These are phyloP conservation scores for Bathynomus jamesi DNA, from an alignment of 1,140 invertebrate genomes.

Conservation along the genomic window DNA sequence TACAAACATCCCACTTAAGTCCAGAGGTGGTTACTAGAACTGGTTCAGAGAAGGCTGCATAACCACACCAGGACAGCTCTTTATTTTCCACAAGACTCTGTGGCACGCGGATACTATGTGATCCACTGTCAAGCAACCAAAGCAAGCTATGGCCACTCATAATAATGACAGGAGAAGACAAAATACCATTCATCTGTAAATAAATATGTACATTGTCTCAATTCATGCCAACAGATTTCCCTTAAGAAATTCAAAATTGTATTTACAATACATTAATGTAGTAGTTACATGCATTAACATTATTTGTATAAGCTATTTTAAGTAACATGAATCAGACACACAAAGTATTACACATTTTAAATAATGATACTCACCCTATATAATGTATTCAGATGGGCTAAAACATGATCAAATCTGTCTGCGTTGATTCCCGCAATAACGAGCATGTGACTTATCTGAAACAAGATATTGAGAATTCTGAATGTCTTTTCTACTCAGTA, in stretches of 20 bases:
- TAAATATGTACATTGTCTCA: too few species aligned
- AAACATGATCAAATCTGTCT: conserved; percentile 5
- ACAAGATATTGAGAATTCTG: too few species aligned
- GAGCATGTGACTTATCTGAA: not conserved
- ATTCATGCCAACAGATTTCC: too few species aligned
- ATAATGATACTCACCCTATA: not conserved
- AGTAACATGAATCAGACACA: too few species aligned
- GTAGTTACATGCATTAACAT: too few species aligned
- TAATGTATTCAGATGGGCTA: conserved; percentile 6
- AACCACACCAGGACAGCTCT: conserved; percentile 10
- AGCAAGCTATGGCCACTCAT: not conserved
- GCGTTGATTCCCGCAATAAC: conserved; percentile 1
- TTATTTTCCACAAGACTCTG: not conserved
- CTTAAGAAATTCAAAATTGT: too few species aligned
- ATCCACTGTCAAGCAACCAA: not conserved
- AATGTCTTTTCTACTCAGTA: too few species aligned
- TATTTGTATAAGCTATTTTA: too few species aligned
- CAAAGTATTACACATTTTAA: too few species aligned
- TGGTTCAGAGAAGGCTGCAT: conserved; percentile 2
- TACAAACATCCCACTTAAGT: conserved; percentile 15
- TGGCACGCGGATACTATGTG: not conserved
- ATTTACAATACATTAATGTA: too few species aligned
- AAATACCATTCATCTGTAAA: too few species aligned
- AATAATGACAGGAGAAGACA: not conserved
- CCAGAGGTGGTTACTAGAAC: conserved; percentile 1